Base-by-base conservation (phyloP, 2,113 vertebrate genomes). In the Athene noctua region DNA sequence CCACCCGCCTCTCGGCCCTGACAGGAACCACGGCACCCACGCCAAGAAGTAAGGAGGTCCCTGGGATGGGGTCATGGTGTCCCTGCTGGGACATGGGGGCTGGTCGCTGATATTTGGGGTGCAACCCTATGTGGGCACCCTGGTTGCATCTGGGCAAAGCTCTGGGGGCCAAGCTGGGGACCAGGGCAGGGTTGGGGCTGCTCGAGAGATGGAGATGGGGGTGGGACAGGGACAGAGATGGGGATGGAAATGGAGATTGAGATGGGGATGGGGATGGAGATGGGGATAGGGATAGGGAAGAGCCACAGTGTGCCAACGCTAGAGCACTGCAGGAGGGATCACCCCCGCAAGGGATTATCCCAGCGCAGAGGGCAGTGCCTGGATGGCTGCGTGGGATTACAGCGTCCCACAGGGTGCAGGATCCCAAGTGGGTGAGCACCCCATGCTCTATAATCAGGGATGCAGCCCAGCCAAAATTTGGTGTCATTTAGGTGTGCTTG, bases 31-130 rank as follows among this genome's bases (percentile, higher is more conserved):
- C 85, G 97, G 93, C 46, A 88, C 97, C 26, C 98, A 98, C 12
- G 97, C 97, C 77, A 99, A 98, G 97, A 99, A 98, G 99, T 99
- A 98, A 98, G 98, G 58, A 44, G 26, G 38, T 4, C 10, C 9
- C 30, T 3, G 20, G 23, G 44, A 14, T 3, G 49, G 73, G 58
- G 10, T 23, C 3, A 3, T 8, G 73, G 2, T 1, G 0, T 29
- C 23, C 10, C 44, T 54, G 65, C 13, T 1, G 3, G 70, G 82
- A 11, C 3, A 0, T 1, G 49, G 59, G 70, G 30, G 75, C 19
- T 29, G 38, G 38, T 5, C 2, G 12, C 34, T 15, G 51, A 0
- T 15, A 19, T 32, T 54, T 36, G 71, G 46, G 65, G 29, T 34
- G 55, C 46, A 8, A 61, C 15, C 11, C 15, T 8, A 2, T 16